A percentile compares a stretch with the other conserved stretches of the same genome.
Evolutionary conservation across 1,140 invertebrate species (phyloP).

Genomic region (Neelides sp.): DNA sequence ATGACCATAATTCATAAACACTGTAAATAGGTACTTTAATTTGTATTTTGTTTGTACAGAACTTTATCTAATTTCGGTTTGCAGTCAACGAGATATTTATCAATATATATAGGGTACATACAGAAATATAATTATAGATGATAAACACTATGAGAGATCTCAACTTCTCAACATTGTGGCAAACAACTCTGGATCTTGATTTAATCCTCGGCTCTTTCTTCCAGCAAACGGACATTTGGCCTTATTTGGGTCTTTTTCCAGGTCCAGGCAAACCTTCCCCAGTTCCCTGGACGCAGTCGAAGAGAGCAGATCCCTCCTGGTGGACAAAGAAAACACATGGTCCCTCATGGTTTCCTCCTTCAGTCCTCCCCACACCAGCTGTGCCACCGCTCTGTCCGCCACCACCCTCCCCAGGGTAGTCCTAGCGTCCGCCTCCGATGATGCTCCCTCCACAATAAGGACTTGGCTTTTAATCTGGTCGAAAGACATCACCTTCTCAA

Average conservation of each 20-base stretch:
- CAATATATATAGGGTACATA: too few species aligned
- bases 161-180: too few species aligned
- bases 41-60: too few species aligned
- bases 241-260: neutral
- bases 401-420: constrained; percentile 10
- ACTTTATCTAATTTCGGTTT: too few species aligned
- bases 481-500: constrained; percentile 2
- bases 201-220: neutral
- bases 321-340: constrained; percentile 9
- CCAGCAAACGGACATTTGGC: neutral
- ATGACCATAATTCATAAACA: too few species aligned
- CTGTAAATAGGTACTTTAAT: too few species aligned
- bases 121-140: too few species aligned
- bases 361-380: constrained; percentile 3
- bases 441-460: neutral
- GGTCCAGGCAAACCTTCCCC: neutral
- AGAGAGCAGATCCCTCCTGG: constrained; percentile 10
- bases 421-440: neutral
- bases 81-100: too few species aligned
- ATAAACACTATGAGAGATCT: too few species aligned
- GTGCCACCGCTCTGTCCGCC: constrained; percentile 12
- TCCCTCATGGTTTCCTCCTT: neutral
- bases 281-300: neutral
- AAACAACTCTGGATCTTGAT: too few species aligned
- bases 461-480: constrained; percentile 9